Percentiles rank a stretch among this genome's conserved stretches.
Evolutionary conservation across 1,140 invertebrate genomes (phyloP).

Genomic region (Sinonovacula constricta): DNA sequence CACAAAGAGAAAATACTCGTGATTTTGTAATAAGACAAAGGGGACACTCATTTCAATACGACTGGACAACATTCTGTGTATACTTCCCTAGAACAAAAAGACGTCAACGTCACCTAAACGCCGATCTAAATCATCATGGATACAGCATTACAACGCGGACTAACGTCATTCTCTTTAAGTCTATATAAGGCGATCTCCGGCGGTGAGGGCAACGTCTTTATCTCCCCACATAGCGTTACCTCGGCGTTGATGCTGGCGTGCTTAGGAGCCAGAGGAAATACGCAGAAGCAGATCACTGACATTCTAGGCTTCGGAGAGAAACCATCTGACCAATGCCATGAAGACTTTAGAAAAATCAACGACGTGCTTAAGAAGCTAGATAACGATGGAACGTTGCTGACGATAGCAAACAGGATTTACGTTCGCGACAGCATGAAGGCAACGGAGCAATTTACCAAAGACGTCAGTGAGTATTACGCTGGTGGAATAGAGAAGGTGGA

Average conservation of each 20-base stretch:
- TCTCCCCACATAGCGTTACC: slow-evolving; percentile 84
- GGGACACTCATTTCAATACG: too few species aligned
- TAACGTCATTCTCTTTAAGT: slow-evolving; percentile 20
- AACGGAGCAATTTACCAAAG: not conserved
- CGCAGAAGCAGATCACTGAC: slow-evolving; percentile 82
- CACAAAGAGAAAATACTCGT: too few species aligned
- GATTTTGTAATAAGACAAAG: too few species aligned
- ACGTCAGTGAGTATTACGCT: not conserved
- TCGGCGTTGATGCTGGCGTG: slow-evolving; percentile 84
- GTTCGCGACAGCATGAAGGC: slow-evolving; percentile 6
- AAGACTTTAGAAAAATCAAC: slow-evolving; percentile 22
- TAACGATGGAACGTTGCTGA: slow-evolving; percentile 82
- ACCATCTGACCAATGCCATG: slow-evolving; percentile 30
- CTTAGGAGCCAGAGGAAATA: slow-evolving; percentile 84
- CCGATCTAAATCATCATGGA: too few species aligned
- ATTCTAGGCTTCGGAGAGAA: slow-evolving; percentile 32
- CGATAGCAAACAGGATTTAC: slow-evolving; percentile 87
- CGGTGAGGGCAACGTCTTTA: slow-evolving; percentile 80
- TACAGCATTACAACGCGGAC: too few species aligned
- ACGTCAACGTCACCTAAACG: too few species aligned
- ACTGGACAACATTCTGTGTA: too few species aligned
- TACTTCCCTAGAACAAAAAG: too few species aligned
- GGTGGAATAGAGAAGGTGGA: slow-evolving; percentile 29
- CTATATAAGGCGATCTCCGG: not conserved
- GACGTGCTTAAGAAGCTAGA: slow-evolving; percentile 14